These are phyloP conservation scores for Agrochola lychnidis DNA, from an alignment of 2,888 invertebrate genomes.

Conservation along the genomic window DNA sequence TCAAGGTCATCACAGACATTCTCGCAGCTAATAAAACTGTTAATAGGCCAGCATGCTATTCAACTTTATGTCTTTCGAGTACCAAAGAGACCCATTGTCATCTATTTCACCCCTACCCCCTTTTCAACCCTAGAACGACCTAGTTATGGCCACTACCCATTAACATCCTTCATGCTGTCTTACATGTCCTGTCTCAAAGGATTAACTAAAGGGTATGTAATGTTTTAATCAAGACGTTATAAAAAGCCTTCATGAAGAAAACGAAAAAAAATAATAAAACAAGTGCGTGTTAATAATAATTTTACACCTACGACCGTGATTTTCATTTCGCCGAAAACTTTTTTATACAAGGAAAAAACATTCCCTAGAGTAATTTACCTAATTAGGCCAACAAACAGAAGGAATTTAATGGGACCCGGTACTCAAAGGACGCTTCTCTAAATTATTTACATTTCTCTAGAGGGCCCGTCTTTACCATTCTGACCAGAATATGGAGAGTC, in stretches of 20 bases:
- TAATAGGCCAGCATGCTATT: slow-evolving; percentile 19
- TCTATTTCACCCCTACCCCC: slow-evolving; percentile 22
- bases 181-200: slow-evolving; percentile 38
- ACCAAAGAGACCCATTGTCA: slow-evolving; percentile 40
- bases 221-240: slow-evolving; percentile 52
- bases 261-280: background rate
- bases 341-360: slow-evolving; percentile 72
- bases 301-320: slow-evolving; percentile 61
- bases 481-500: slow-evolving; percentile 71
- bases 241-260: background rate
- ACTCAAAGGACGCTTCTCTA: slow-evolving; percentile 79
- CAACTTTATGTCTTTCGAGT: slow-evolving; percentile 40
- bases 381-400: slow-evolving; percentile 85
- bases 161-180: slow-evolving; percentile 33
- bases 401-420: slow-evolving; percentile 81
- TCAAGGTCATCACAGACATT: background rate
- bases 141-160: slow-evolving; percentile 34
- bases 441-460: slow-evolving; percentile 84
- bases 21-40: slow-evolving; percentile 20
- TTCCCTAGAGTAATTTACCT: slow-evolving; percentile 80
- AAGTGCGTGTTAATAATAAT: slow-evolving; percentile 60
- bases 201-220: slow-evolving; percentile 40
- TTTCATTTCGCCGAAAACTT: slow-evolving; percentile 60
- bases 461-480: slow-evolving; percentile 75
- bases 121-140: slow-evolving; percentile 37